Conservation (phyloP, 2,888 invertebrate species). For the Thalpophila matura region DNA sequence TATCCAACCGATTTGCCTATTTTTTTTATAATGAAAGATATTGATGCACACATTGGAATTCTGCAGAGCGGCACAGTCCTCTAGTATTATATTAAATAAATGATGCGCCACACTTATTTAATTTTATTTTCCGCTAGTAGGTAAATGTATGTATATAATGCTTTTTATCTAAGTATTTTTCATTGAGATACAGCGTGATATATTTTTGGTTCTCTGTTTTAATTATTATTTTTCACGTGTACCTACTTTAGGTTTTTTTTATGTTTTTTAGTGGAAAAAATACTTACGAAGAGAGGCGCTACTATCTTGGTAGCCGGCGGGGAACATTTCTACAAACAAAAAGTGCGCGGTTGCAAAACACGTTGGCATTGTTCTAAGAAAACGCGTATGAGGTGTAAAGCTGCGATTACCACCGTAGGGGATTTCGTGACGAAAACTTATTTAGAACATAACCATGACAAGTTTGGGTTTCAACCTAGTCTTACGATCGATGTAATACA, state of each 20-base stretch:
- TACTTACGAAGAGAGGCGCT: slow-evolving; percentile 18
- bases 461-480: neutral
- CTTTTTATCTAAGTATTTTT: no score
- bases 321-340: slow-evolving; percentile 28
- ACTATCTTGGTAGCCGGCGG: slow-evolving; percentile 12
- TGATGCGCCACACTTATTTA: no score
- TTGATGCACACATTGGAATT: no score
- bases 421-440: slow-evolving; percentile 16
- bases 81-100: no score
- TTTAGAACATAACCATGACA: slow-evolving; percentile 16
- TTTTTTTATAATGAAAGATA: no score
- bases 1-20: no score
- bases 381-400: slow-evolving; percentile 17
- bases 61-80: no score
- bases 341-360: neutral
- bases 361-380: slow-evolving; percentile 38
- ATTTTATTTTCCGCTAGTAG: no score
- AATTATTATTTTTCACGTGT: no score
- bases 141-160: no score
- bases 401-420: slow-evolving; percentile 25
- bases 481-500: neutral
- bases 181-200: no score
- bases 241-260: neutral
- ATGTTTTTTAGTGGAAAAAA: slow-evolving; percentile 27
- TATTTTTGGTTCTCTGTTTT: no score